Conservation (phyloP, 2,797 vertebrate species). For the Sebastes itinus region DNA sequence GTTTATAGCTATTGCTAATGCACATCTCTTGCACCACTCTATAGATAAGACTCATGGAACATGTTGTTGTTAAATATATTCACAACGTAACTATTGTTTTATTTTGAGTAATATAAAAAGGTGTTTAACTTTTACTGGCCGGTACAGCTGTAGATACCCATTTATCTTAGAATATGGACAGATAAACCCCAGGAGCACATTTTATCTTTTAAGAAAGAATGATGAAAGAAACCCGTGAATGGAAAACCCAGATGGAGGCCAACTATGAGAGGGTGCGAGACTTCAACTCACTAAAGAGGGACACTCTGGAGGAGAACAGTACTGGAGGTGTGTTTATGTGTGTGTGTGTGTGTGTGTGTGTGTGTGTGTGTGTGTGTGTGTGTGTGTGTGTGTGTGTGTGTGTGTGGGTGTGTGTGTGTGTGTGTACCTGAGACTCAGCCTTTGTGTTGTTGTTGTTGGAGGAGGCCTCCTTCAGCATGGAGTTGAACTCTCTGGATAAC, state of each 20-base stretch:
- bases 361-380: too few species aligned
- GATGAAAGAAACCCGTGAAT: background rate
- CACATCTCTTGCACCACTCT: too few species aligned
- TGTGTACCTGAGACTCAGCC: constrained; percentile 54
- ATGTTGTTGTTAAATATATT: background rate
- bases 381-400: too few species aligned
- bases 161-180: background rate
- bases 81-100: background rate
- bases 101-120: background rate
- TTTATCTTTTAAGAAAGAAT: background rate
- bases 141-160: background rate
- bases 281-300: background rate
- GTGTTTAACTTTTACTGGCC: background rate
- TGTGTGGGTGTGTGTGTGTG: background rate
- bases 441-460: background rate
- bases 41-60: background rate
- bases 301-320: background rate
- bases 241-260: background rate
- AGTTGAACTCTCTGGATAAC: constrained; percentile 87
- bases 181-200: background rate
- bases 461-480: constrained; percentile 80
- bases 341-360: background rate
- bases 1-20: too few species aligned
- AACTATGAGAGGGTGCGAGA: background rate
- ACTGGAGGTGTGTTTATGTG: background rate